Base-by-base conservation (phyloP, 2,113 vertebrate species). In the Strix uralensis region DNA sequence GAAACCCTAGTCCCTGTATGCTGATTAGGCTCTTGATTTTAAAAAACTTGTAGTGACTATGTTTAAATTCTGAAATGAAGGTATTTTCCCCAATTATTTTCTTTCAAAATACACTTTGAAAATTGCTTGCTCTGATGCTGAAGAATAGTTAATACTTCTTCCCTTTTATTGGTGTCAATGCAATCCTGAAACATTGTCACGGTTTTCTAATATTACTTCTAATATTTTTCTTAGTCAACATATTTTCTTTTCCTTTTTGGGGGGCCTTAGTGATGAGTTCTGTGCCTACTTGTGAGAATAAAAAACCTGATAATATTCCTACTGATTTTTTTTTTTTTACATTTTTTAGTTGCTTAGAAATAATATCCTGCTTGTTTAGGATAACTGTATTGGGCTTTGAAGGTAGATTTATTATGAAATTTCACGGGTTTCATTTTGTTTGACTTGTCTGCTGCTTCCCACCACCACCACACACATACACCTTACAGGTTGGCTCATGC, bases 11-110 rank as follows among this genome's bases (percentile, higher is more conserved):
- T 54, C 89, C 81, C 78, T 61, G 21, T 72, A 36, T 87, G 87
- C 78, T 96, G 94, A 96, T 94, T 91, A 92, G 81, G 74, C 79
- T 94, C 90, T 95, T 93, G 74, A 93, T 91, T 93, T 69, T 78
- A 46, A 90, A 88, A 92, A 93, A 80, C 19, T 91, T 29, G 14
- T 11, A 27, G 55, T 91, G 88, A 94, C 91, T 95, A 16, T 81
- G 80, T 52, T 96, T 59, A 71, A 91, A 95, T 96, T 92, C 69
- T 75, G 52, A 94, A 95, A 73, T 16, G 30, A 89, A 85, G 83
- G 84, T 49, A 49, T 72, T 91, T 94, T 89, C 65, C 77, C 17
- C 65, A 69, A 20, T 96, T 86, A 81, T 86, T 90, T 88, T 79
- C 77, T 77, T 91, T 51, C 87, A 32, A 89, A 87, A 58, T 42